These are phyloP conservation scores for Leptinotarsa texana DNA, from an alignment of 1,140 invertebrate species.

Conservation along the genomic window DNA sequence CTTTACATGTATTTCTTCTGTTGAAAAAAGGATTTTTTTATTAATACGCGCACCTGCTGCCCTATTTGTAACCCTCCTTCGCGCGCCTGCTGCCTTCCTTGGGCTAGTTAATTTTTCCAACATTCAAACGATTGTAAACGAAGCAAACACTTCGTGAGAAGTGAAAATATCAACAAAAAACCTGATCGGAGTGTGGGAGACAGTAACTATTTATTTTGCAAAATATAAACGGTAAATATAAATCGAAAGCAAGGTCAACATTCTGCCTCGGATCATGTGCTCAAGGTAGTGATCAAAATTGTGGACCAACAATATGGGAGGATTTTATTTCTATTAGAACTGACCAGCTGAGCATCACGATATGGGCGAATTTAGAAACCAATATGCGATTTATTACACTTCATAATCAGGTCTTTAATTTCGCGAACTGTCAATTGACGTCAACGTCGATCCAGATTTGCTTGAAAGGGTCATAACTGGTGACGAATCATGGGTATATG, in stretches of 20 bases:
- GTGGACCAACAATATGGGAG: neutral
- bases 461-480: no score
- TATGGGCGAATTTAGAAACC: neutral
- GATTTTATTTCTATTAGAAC: neutral
- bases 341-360: neutral
- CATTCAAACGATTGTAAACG: neutral
- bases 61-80: no score
- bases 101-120: neutral
- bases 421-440: neutral
- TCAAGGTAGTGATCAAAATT: neutral
- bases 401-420: neutral
- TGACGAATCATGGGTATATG: no score
- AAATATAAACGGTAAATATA: neutral
- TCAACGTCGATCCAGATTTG: no score
- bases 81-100: no score
- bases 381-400: neutral
- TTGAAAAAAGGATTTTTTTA: no score
- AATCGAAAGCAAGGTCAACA: neutral
- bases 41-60: no score
- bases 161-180: neutral
- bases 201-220: neutral
- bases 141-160: neutral
- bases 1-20: no score
- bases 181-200: neutral
- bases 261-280: neutral